Percentiles rank a stretch among this genome's conserved stretches.
Evolutionary conservation across 2,797 vertebrate species (phyloP).

Genomic region (Diplodus sargus): DNA sequence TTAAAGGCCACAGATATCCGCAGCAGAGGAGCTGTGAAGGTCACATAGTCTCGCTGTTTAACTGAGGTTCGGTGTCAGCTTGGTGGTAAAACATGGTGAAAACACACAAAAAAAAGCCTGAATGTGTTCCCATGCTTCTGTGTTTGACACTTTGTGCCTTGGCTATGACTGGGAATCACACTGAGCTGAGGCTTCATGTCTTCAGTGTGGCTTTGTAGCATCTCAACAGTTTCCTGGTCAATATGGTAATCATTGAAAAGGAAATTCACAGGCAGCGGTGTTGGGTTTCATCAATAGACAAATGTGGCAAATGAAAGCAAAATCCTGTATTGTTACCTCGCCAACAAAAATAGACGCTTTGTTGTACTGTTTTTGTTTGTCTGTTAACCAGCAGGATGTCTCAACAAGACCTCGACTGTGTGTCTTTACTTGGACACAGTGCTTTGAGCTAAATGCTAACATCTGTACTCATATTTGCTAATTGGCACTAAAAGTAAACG

Average conservation of each 20-base stretch:
- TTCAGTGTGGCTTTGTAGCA: slow-evolving; percentile 11
- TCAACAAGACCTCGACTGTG: neutral
- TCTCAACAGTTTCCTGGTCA: slow-evolving; percentile 44
- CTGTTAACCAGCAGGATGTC: slow-evolving; percentile 8
- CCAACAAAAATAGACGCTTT: neutral
- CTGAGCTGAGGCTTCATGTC: slow-evolving; percentile 18
- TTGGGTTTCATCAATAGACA: slow-evolving; percentile 50
- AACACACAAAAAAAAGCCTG: slow-evolving; percentile 21
- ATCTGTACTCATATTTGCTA: too few species aligned
- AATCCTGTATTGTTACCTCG: slow-evolving; percentile 14
- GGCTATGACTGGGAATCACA: slow-evolving; percentile 30
- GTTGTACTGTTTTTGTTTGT: neutral
- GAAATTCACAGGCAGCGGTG: slow-evolving; percentile 8
- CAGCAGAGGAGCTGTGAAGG: slow-evolving; percentile 31
- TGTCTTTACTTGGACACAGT: neutral
- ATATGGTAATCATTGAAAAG: slow-evolving; percentile 27
- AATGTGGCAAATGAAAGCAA: slow-evolving; percentile 59
- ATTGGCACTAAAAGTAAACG: too few species aligned
- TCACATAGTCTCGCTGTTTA: slow-evolving; percentile 26
- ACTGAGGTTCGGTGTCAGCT: slow-evolving; percentile 48
- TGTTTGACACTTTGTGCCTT: slow-evolving; percentile 47
- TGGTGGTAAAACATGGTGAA: slow-evolving; percentile 25
- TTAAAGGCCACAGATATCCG: slow-evolving; percentile 34
- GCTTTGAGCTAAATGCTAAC: neutral
- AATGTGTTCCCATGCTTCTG: slow-evolving; percentile 35